phyloP scores from a whole-genome alignment of 2,113 vertebrate genomes.

The Malurus cyaneus region DNA sequence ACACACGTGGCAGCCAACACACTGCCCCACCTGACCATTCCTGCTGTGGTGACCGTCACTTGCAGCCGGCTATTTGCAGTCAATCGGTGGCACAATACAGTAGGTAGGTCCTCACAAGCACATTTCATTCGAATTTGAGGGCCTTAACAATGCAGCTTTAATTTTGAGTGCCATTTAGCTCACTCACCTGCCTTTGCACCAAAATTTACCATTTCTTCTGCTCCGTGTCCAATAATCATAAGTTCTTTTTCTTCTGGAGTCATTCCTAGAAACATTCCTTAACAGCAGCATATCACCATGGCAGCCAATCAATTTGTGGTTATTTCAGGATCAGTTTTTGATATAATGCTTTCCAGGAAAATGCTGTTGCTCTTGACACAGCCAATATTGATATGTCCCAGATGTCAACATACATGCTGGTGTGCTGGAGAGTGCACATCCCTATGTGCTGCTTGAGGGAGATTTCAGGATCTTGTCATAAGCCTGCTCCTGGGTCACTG shows the following conservation, averaged over 20 bases:
- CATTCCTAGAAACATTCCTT: not conserved
- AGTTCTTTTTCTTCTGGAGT: constrained; percentile 18
- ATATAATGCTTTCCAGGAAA: not conserved
- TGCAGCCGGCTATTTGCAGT: constrained; percentile 96
- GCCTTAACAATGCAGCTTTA: not conserved
- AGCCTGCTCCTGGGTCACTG: not conserved
- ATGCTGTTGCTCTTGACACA: not conserved
- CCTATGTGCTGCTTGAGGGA: not conserved
- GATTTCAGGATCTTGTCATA: not conserved
- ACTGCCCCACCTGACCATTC: constrained; percentile 90
- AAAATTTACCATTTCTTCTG: not conserved
- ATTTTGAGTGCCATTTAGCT: not conserved
- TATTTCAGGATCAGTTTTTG: constrained; percentile 1
- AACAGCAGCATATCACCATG: constrained; percentile 8
- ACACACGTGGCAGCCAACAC: constrained; percentile 98
- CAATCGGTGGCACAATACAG: constrained; percentile 98
- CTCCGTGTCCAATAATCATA: constrained; percentile 10
- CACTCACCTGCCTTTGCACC: not conserved
- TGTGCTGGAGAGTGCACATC: not conserved
- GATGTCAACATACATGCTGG: not conserved
- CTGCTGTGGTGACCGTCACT: constrained; percentile 95
- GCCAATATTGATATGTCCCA: not conserved
- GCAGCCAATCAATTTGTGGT: constrained; percentile 15
- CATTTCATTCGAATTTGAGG: not conserved
- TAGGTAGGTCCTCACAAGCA: constrained; percentile 78